A percentile compares a stretch with the other conserved stretches of the same genome.
Conservation (phyloP, 1,140 invertebrate genomes). For the Metopolophium dirhodum region DNA sequence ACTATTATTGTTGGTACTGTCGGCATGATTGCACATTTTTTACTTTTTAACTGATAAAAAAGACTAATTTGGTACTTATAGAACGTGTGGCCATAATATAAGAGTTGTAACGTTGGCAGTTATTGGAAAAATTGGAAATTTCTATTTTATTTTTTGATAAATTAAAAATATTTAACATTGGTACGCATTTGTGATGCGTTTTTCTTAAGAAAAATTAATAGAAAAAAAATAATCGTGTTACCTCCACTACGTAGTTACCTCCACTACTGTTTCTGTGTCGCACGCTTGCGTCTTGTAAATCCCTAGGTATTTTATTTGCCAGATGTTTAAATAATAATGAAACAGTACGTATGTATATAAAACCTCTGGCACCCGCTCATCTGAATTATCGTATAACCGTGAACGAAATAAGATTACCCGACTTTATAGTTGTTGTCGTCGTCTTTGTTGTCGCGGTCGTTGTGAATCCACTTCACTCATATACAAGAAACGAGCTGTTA, state of each 20-base stretch:
- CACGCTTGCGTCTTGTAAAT: background rate
- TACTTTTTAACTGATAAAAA: background rate
- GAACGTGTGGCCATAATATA: background rate
- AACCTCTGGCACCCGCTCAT: background rate
- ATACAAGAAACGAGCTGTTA: background rate
- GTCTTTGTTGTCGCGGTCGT: no score
- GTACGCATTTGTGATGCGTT: background rate
- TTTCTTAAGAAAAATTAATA: background rate
- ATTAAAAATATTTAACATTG: background rate
- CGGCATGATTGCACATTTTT: background rate
- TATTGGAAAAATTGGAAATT: background rate
- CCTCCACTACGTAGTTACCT: no score
- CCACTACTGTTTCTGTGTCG: background rate
- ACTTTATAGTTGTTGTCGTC: background rate
- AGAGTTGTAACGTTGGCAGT: background rate
- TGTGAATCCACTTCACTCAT: no score
- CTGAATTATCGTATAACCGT: background rate
- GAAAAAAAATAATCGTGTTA: background rate
- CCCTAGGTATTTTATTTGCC: background rate
- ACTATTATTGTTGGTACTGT: no score
- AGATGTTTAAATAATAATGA: background rate
- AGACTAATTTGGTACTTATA: background rate
- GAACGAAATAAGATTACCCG: background rate
- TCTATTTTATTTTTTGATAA: background rate
- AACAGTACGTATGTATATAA: background rate